Conservation (phyloP, 1,140 invertebrate genomes). For the Antheraea mylitta region DNA sequence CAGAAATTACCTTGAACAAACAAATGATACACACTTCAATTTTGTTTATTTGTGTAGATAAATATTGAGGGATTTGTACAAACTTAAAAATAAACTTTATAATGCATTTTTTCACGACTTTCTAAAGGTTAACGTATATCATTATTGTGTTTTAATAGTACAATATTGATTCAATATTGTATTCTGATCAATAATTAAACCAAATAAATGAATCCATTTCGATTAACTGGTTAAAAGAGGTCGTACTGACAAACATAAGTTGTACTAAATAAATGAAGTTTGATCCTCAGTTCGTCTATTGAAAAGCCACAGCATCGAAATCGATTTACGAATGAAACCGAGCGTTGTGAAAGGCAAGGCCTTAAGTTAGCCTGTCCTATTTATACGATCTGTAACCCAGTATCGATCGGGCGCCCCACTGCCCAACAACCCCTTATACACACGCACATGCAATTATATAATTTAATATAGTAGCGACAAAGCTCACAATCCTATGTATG, state of each 20-base stretch:
- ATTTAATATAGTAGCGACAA: conserved; percentile 42
- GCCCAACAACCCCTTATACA: conserved; percentile 55
- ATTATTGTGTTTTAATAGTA: no score
- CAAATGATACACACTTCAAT: no score
- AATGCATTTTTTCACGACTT: no score
- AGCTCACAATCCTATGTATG: conserved; percentile 44
- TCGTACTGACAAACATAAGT: not conserved
- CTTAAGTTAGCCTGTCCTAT: conserved; percentile 68
- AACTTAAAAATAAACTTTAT: no score
- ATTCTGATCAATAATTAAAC: no score
- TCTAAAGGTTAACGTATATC: no score
- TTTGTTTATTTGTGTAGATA: no score
- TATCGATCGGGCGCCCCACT: conserved; percentile 72
- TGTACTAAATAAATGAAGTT: not conserved
- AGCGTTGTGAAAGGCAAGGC: conserved; percentile 49
- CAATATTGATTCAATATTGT: no score
- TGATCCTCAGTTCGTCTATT: not conserved
- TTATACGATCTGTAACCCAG: conserved; percentile 62
- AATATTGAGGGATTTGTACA: no score
- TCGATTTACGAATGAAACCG: conserved; percentile 57
- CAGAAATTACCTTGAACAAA: no score
- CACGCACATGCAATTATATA: conserved; percentile 41
- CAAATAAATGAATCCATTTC: no score
- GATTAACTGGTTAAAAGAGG: not conserved
- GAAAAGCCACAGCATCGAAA: conserved; percentile 34